Percentiles rank a stretch among this genome's conserved stretches.
Evolutionary conservation across 2,113 vertebrate genomes (phyloP).

Genomic region (Apaloderma vittatum): DNA sequence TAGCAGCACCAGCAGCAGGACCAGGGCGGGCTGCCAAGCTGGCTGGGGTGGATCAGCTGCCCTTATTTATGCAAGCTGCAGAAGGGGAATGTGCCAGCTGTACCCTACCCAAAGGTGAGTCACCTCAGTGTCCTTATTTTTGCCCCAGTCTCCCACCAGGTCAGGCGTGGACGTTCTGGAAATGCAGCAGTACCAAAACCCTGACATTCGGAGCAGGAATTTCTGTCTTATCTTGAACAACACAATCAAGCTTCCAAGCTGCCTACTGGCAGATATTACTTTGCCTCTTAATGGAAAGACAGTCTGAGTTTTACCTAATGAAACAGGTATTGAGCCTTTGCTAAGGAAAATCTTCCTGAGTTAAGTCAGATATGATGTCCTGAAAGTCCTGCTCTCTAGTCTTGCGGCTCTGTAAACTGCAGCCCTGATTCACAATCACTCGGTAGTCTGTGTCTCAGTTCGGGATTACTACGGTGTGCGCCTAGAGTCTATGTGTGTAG

Average conservation of each 20-base stretch:
- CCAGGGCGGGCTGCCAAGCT: neutral
- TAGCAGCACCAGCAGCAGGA: too few species aligned
- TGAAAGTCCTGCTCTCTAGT: neutral
- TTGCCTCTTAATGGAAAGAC: neutral
- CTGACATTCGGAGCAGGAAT: neutral
- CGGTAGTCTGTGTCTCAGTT: conserved; percentile 13
- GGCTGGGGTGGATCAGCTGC: accelerated
- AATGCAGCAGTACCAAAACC: neutral
- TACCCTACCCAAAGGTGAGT: neutral
- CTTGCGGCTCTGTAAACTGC: neutral
- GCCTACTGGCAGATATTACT: neutral
- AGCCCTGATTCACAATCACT: neutral
- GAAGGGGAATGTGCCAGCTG: neutral
- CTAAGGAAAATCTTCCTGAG: neutral
- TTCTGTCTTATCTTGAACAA: neutral
- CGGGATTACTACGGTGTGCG: neutral
- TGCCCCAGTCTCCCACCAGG: neutral
- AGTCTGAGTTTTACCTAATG: neutral
- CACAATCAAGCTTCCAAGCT: neutral
- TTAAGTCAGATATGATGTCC: neutral
- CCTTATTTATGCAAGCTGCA: neutral
- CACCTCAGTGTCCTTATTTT: neutral
- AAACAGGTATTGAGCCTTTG: neutral
- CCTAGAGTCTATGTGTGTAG: accelerated
- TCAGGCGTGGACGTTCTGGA: neutral